Percentiles rank a stretch among this genome's conserved stretches.
Evolutionary conservation across 2,797 vertebrate species (phyloP).

Genomic region (Pseudocheirus occidentalis): DNA sequence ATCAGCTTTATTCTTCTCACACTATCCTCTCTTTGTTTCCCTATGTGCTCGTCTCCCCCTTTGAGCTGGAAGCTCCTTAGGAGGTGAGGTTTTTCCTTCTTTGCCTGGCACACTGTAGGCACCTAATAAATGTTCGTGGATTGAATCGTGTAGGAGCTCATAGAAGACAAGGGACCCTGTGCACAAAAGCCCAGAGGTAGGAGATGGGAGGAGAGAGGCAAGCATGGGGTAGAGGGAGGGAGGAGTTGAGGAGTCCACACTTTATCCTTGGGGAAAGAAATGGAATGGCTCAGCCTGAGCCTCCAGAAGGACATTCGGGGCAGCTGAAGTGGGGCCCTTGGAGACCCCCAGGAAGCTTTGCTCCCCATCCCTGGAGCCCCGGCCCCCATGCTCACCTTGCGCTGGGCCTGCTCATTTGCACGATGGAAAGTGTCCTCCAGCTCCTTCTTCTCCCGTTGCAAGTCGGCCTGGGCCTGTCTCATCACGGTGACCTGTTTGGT

Average conservation of each 20-base stretch:
- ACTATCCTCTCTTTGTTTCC: not conserved
- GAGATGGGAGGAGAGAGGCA: not conserved
- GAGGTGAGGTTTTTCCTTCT: not conserved
- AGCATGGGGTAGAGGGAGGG: not conserved
- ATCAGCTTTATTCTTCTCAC: not conserved
- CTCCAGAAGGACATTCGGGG: not conserved
- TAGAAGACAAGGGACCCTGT: not conserved
- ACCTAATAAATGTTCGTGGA: not conserved
- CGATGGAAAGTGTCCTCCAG: conserved; percentile 92
- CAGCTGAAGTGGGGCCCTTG: not conserved
- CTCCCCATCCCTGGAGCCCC: not conserved
- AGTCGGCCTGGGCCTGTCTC: conserved; percentile 91
- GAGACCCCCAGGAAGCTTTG: not conserved
- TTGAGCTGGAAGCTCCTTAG: not conserved
- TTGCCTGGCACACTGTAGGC: not conserved
- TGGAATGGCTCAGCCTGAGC: not conserved
- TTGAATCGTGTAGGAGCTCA: not conserved
- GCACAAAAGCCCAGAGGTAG: not conserved
- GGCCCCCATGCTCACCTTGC: conserved; percentile 85
- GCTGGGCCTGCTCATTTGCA: conserved; percentile 88
- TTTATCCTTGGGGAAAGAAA: not conserved
- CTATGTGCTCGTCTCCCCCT: no score
- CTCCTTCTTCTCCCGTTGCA: conserved; percentile 91
- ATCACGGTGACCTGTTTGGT: conserved; percentile 94
- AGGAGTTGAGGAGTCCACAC: not conserved